Percentiles rank a stretch among this genome's conserved stretches.
Conservation (phyloP, 2,113 vertebrate genomes). For the Aramus guarauna region DNA sequence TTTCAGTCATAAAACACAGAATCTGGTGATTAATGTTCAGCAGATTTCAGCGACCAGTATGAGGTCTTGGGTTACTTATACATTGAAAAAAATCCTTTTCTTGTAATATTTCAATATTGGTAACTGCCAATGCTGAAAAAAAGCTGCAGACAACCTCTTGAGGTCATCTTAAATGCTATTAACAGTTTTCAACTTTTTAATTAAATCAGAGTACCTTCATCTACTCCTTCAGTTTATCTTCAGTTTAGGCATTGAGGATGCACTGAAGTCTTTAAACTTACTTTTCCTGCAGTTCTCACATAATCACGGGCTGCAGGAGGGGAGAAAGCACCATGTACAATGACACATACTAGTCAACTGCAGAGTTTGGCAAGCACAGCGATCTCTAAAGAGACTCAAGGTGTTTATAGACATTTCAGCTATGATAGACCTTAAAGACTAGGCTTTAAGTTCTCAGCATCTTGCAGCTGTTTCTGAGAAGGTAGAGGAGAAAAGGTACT, state of each 20-base stretch:
- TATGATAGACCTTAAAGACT: not conserved
- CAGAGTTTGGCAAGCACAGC: not conserved
- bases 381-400: not conserved
- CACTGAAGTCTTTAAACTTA: not conserved
- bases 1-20: not conserved
- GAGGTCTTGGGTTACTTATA: not conserved
- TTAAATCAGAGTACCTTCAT: not conserved
- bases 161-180: not conserved
- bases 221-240: not conserved
- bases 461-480: not conserved
- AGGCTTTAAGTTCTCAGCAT: not conserved
- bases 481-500: not conserved
- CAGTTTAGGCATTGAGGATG: not conserved
- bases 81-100: not conserved
- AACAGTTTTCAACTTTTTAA: not conserved
- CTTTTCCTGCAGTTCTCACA: not conserved
- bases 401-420: conserved; percentile 49
- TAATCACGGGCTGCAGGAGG: not conserved
- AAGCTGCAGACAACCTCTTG: not conserved
- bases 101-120: not conserved
- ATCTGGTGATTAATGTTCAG: not conserved
- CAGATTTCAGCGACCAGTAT: not conserved
- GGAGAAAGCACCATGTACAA: not conserved
- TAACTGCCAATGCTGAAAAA: not conserved
- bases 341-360: not conserved